Conservation (phyloP, 2,113 vertebrate species). For the Megaleporinus macrocephalus region DNA sequence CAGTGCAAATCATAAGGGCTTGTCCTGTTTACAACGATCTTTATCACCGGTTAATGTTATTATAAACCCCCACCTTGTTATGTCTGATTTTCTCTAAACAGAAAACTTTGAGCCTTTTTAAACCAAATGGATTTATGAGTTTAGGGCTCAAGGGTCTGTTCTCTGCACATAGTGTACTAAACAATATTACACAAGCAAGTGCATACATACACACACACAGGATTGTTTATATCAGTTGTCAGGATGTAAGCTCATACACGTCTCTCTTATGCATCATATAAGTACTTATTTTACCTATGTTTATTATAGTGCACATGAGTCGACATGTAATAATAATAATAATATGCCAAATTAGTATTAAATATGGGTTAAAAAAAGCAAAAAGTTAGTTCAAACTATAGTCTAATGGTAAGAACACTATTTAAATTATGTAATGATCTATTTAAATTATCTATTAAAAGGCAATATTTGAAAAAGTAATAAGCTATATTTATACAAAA, state of each 20-base stretch:
- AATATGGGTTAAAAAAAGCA: too few relatives aligned
- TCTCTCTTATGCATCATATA: neutral
- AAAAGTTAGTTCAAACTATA: too few relatives aligned
- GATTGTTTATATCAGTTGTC: neutral
- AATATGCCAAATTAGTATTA: neutral
- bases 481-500: too few relatives aligned
- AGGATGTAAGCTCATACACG: neutral
- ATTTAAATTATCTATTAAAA: too few relatives aligned
- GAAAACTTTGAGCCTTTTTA: conserved; percentile 29
- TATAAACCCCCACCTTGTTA: conserved; percentile 33
- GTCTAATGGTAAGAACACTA: too few relatives aligned
- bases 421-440: too few relatives aligned
- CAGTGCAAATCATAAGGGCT: conserved; percentile 10
- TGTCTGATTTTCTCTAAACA: conserved; percentile 36
- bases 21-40: conserved; percentile 38
- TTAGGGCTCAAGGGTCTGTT: neutral
- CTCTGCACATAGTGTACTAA: neutral
- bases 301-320: too few relatives aligned
- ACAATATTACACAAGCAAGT: neutral
- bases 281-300: too few relatives aligned
- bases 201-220: neutral
- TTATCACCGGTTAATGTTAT: conserved; percentile 36
- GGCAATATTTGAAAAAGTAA: too few relatives aligned
- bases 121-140: conserved; percentile 10
- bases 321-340: neutral